A percentile compares a stretch with the other conserved stretches of the same genome.
These are phyloP conservation scores for Lysiphlebus fabarum DNA, from an alignment of 1,140 invertebrate genomes.

Conservation along the genomic window DNA sequence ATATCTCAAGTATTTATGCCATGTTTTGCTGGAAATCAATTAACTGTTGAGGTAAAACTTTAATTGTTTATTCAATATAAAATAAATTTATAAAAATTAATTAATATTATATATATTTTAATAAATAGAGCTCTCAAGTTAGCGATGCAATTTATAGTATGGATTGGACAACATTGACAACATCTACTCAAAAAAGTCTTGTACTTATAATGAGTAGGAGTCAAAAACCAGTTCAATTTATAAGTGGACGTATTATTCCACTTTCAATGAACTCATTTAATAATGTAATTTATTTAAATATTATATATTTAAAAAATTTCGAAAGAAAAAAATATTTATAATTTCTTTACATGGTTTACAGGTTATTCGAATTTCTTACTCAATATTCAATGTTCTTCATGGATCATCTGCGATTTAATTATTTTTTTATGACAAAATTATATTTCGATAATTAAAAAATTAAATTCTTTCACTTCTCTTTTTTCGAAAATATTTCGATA, in stretches of 20 bases:
- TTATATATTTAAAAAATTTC: neutral
- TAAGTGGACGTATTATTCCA: neutral
- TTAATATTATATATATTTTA: neutral
- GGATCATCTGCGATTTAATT: slow-evolving; percentile 2
- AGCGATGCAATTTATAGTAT: slow-evolving; percentile 9
- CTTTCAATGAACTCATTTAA: slow-evolving; percentile 4
- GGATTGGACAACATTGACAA: neutral
- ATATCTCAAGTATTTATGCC: slow-evolving; percentile 16
- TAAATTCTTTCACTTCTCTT: no score
- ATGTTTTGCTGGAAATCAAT: slow-evolving; percentile 3
- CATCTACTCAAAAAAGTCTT: neutral
- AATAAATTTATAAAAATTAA: neutral
- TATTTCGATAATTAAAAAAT: no score
- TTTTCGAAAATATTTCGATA: no score
- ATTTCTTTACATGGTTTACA: slow-evolving; percentile 3
- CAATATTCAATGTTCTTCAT: slow-evolving; percentile 18
- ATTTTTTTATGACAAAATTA: no score
- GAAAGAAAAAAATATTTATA: no score
- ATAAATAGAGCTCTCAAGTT: slow-evolving; percentile 6
- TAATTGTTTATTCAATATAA: neutral
- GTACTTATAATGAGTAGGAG: slow-evolving; percentile 10
- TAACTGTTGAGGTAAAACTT: slow-evolving; percentile 6
- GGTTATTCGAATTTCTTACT: slow-evolving; percentile 20
- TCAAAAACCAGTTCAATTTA: slow-evolving; percentile 8
- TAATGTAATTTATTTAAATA: neutral